phyloP scores from a whole-genome alignment of 2,797 vertebrate species.

The Myiotriccus ornatus region DNA sequence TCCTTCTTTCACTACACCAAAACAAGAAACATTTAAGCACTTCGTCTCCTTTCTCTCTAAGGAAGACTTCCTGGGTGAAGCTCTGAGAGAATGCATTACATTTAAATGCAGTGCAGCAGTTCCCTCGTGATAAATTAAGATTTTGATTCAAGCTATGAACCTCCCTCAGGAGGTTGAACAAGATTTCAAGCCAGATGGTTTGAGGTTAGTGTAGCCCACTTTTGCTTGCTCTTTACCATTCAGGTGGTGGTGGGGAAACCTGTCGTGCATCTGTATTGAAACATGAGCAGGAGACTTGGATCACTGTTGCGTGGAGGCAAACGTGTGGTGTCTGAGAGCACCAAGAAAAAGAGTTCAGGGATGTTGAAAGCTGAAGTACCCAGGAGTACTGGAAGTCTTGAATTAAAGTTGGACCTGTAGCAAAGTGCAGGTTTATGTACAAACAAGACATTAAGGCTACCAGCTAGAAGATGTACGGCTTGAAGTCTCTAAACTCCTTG shows the following conservation, averaged over 20 bases:
- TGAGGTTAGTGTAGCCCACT: background rate
- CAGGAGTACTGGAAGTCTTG: background rate
- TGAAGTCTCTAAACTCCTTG: background rate
- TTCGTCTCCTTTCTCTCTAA: background rate
- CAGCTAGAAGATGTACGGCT: background rate
- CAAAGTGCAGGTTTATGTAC: background rate
- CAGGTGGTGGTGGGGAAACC: background rate
- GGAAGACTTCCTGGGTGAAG: background rate
- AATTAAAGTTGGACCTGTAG: background rate
- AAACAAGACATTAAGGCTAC: background rate
- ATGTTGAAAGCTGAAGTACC: background rate
- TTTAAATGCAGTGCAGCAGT: background rate
- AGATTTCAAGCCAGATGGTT: background rate
- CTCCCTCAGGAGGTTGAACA: background rate
- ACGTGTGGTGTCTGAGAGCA: background rate
- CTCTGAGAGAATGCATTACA: background rate
- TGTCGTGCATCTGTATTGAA: background rate
- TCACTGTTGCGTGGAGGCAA: background rate
- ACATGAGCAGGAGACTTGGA: background rate
- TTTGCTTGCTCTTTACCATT: background rate
- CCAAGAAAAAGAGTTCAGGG: background rate
- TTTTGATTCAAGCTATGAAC: background rate
- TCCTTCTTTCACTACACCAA: background rate
- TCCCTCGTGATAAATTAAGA: background rate
- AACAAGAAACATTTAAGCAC: background rate